Evolutionary conservation across 2,797 vertebrate species (phyloP), one percentile per base, ranked within the genome.

Genomic region (Steatocranus sp.): DNA sequence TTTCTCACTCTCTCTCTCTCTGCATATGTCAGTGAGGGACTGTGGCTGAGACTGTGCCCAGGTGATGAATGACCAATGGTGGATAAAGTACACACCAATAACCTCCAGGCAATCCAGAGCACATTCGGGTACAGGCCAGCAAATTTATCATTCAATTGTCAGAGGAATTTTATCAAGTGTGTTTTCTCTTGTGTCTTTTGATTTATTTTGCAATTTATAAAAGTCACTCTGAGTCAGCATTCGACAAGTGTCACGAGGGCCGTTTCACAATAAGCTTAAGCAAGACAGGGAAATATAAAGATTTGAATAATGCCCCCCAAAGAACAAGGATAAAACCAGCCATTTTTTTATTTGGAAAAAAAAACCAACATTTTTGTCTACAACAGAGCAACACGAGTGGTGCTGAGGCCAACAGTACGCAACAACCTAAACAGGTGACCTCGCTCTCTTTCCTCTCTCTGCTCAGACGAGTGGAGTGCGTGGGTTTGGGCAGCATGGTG

Each of bases 71-170:
- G 93, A 91, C 92, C 93, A 88, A 63, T 91, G 83, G 87, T 92
- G 93, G 88, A 94, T 95, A 95, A 96, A 95, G 94, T 95, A 95
- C 93, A 95, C 93, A 95, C 95, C 95, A 95, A 95, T 95, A 95
- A 96, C 96, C 95, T 95, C 95, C 93, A 95, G 94, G 94, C 95
- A 90, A 92, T 93, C 93, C 86, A 11, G 87, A 90, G 92, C 88
- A 91, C 91, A 92, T 90, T 88, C 46, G 53, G 90, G 89, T 87
- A 89, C 82, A 14, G 87, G 83, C 95, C 89, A 74, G 82, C 86
- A 86, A 90, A 97, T 96, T 93, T 93, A 96, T 96, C 96, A 96
- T 95, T 95, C 94, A 95, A 93, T 95, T 96, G 95, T 96, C 95
- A 89, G 90, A 93, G 94, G 94, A 90, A 94, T 95, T 61, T 94